These are phyloP conservation scores for Cirrhinus molitorella DNA, from an alignment of 2,797 vertebrate genomes.

Conservation along the genomic window DNA sequence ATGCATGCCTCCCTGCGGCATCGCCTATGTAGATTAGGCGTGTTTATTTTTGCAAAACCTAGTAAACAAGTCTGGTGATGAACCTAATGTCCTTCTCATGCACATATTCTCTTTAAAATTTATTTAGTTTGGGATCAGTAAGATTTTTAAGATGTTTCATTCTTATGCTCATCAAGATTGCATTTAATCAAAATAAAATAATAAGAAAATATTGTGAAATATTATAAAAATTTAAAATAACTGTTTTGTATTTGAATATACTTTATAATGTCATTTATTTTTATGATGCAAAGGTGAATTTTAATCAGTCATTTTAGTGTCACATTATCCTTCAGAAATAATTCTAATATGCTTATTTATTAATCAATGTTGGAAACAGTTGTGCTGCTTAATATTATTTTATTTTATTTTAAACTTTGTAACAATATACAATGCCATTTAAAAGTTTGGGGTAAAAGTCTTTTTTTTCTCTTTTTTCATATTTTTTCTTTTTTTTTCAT, in stretches of 20 bases:
- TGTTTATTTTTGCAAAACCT: constrained; percentile 20
- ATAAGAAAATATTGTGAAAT: neutral
- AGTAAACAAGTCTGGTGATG: constrained; percentile 39
- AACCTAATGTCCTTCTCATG: neutral
- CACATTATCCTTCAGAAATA: too few relatives aligned
- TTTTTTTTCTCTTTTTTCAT: too few relatives aligned
- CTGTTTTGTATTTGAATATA: neutral
- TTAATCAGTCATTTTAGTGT: too few relatives aligned
- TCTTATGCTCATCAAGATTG: neutral
- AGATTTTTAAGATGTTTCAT: neutral
- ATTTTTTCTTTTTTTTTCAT: too few relatives aligned
- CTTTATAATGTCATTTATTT: too few relatives aligned
- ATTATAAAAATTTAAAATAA: neutral
- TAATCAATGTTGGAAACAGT: too few relatives aligned
- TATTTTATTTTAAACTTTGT: too few relatives aligned
- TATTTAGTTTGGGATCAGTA: neutral
- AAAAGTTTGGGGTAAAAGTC: too few relatives aligned
- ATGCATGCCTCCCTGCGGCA: neutral
- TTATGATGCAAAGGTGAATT: too few relatives aligned
- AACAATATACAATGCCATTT: too few relatives aligned
- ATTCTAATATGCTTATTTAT: too few relatives aligned
- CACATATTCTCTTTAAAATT: neutral
- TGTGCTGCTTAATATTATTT: too few relatives aligned
- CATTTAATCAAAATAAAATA: neutral
- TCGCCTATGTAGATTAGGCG: constrained; percentile 3